These are phyloP conservation scores for Phallusia fumigata DNA, from an alignment of 23 tunicate species.

Conservation along the genomic window DNA sequence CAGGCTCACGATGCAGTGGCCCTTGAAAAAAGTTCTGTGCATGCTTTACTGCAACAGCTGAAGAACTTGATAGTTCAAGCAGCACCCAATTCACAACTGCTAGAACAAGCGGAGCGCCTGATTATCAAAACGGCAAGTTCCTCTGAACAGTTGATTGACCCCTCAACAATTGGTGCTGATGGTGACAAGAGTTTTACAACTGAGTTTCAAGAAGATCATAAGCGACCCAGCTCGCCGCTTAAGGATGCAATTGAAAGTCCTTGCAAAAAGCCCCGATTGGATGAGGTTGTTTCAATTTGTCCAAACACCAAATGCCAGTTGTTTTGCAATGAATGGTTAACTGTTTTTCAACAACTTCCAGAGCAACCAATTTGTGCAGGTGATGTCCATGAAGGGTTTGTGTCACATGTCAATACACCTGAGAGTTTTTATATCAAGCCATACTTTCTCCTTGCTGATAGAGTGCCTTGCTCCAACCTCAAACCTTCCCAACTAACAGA, in stretches of 20 bases:
- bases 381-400: slow-evolving; percentile 7
- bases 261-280: not conserved
- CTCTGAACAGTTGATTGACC: not conserved
- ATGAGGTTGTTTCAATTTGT: not conserved
- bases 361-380: not conserved
- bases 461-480: not conserved
- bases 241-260: not conserved
- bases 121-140: not conserved
- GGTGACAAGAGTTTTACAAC: not conserved
- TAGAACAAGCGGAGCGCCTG: not conserved
- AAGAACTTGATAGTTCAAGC: not conserved
- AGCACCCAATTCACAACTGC: not conserved
- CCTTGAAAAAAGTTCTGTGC: not conserved
- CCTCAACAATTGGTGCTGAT: not conserved
- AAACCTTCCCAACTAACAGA: not conserved
- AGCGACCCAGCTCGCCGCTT: not conserved
- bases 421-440: not conserved
- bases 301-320: not conserved
- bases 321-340: not conserved
- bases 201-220: not conserved
- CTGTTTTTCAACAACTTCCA: not conserved
- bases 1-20: not conserved
- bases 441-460: not conserved
- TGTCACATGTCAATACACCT: not conserved
- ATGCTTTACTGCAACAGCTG: not conserved